phyloP scores from a whole-genome alignment of 2,888 invertebrate genomes.

The Aporophyla nigra region DNA sequence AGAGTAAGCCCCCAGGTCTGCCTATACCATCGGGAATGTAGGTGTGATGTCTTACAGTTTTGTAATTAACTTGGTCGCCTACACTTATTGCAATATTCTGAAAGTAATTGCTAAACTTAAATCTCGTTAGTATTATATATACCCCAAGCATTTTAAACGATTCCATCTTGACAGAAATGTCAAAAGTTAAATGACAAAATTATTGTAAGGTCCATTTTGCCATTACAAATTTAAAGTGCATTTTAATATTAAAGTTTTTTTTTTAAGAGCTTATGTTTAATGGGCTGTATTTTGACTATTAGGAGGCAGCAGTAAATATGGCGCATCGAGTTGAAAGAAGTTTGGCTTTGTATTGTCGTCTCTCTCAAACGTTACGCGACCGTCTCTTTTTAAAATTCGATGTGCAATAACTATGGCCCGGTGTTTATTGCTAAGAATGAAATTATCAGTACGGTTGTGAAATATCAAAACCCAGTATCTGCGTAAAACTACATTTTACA shows the following conservation, averaged over 20 bases:
- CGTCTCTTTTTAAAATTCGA: too few species aligned
- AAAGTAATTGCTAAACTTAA: neutral
- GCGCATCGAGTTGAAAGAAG: neutral
- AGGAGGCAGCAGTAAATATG: neutral
- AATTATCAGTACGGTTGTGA: too few species aligned
- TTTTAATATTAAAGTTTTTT: slow-evolving; percentile 28
- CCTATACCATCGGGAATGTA: neutral
- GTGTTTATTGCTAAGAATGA: too few species aligned
- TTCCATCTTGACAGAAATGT: slow-evolving; percentile 21
- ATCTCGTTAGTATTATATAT: neutral
- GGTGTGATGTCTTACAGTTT: neutral
- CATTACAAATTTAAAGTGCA: slow-evolving; percentile 47
- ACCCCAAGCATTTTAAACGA: neutral
- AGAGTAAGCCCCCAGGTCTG: too few species aligned
- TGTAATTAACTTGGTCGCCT: too few species aligned
- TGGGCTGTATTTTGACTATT: slow-evolving; percentile 11
- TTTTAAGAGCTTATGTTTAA: slow-evolving; percentile 7
- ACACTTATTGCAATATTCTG: neutral
- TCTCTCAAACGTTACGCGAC: too few species aligned
- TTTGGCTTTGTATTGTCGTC: too few species aligned
- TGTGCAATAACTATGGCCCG: too few species aligned
- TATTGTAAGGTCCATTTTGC: slow-evolving; percentile 32
- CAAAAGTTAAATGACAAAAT: slow-evolving; percentile 20
- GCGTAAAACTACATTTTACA: too few species aligned
- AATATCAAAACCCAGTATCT: too few species aligned